Evolutionary conservation across 2,113 vertebrate genomes (phyloP), one percentile per base, ranked within the genome.

Genomic region (Macaca nemestrina): DNA sequence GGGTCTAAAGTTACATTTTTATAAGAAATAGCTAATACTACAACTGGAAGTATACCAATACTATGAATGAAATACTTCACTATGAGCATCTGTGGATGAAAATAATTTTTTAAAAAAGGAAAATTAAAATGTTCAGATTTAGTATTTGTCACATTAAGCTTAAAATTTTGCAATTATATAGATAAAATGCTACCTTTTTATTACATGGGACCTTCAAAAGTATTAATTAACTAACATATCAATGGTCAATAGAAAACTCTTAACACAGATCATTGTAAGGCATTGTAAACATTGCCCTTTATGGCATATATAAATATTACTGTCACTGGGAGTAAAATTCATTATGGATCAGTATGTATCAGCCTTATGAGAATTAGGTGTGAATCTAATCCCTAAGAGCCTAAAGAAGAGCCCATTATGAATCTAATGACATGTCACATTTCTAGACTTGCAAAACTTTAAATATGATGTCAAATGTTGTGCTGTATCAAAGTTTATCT

Each of bases 131-230:
- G 30, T n/a, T 94, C 70, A 81, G 35, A 86, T 32, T 85, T 50
- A 85, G 27, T 45, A 64, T 87, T 83, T 96, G 57, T 82, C 86
- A 80, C 20, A 55, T 45, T 78, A 90, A 85, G 48, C 22, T 76
- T 93, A 85, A 94, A 86, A 90, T 75, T 22, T 70, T 92, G 25
- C 3, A 81, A 82, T 86, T 91, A 87, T 0, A 90, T 85, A 88
- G 6, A 70, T n/a, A n/a, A 89, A 95, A 90, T 27, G 75, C 25
- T 2, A 84, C 23, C 18, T 72, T 78, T 93, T 86, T 86, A 95
- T 67, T 78, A 64, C 6, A 40, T 57, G 48, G 32, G 10, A 80
- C 30, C n/a, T 30, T 72, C 52, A 78, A 79, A 78, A 80, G 12
- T n/a, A 72, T 7, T 86, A 89, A 32, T 73, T 78, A 84, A 84